phyloP scores from a whole-genome alignment of 37 sponge, comb jelly and placozoan genomes.

The Halisarca cf. caerulea region DNA sequence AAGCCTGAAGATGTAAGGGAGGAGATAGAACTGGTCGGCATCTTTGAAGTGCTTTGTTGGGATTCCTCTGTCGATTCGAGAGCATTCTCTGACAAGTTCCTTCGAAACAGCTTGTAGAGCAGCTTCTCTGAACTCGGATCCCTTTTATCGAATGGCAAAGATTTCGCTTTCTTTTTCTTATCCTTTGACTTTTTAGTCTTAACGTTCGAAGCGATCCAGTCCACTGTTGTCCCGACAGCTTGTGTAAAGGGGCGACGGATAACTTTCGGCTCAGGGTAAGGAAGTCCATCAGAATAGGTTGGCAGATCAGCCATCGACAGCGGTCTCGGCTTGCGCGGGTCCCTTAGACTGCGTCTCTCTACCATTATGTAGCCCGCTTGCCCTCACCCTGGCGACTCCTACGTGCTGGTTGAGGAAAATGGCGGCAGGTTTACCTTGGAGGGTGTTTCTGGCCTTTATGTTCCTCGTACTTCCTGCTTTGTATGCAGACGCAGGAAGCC shows the following conservation, averaged over 20 bases:
- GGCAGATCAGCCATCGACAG: neutral
- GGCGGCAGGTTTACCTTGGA: no score
- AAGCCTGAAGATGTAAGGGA: neutral
- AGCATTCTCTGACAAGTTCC: neutral
- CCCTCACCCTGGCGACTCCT: no score
- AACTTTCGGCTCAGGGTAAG: conserved; percentile 21
- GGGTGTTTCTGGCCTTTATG: no score
- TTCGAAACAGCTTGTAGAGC: neutral
- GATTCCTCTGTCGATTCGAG: neutral
- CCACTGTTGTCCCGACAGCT: neutral
- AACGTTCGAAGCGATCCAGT: neutral
- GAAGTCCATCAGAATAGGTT: neutral
- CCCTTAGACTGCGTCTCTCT: neutral
- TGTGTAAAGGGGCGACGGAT: neutral
- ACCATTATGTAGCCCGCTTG: no score
- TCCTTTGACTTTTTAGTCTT: neutral
- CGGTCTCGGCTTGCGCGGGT: neutral
- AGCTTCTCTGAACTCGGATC: neutral
- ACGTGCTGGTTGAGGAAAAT: no score
- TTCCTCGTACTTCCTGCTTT: no score
- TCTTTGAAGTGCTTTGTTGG: neutral
- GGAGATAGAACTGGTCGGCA: neutral
- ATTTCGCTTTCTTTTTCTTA: neutral
- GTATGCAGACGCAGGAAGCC: no score
- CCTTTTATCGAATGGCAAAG: neutral